Percentiles rank a stretch among this genome's conserved stretches.
Conservation (phyloP, 2,888 invertebrate genomes). For the Trachelus tabidus region DNA sequence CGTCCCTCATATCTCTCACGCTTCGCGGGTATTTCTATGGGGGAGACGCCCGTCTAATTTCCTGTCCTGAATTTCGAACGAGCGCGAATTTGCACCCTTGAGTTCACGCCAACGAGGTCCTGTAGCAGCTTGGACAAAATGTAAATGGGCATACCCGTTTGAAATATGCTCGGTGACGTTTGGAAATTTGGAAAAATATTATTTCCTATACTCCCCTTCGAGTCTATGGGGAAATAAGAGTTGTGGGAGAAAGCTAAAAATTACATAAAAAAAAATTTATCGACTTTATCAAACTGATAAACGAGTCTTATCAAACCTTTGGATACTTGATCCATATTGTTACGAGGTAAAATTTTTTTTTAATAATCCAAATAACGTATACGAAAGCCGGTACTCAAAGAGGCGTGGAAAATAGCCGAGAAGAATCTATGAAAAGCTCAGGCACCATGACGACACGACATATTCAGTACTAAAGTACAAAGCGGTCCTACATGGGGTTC, state of each 20-base stretch:
- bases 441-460: conserved; percentile 54
- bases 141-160: conserved; percentile 25
- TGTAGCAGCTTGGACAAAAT: conserved; percentile 29
- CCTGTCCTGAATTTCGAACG: conserved; percentile 65
- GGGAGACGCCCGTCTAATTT: conserved; percentile 63
- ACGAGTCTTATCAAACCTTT: too few relatives aligned
- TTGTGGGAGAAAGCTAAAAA: background rate
- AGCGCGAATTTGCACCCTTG: conserved; percentile 63
- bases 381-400: conserved; percentile 22
- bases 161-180: background rate
- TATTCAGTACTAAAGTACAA: conserved; percentile 36
- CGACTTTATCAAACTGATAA: too few relatives aligned
- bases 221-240: background rate
- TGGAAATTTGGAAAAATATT: background rate
- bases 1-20: conserved; percentile 60
- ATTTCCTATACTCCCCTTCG: background rate
- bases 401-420: conserved; percentile 53
- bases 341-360: too few relatives aligned
- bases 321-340: too few relatives aligned
- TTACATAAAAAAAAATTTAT: too few relatives aligned
- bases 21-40: conserved; percentile 63
- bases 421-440: conserved; percentile 37
- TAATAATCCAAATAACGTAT: too few relatives aligned
- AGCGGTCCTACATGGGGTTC: conserved; percentile 34
- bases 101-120: conserved; percentile 52